Evolutionary conservation across 1,140 invertebrate genomes (phyloP), one percentile per base, ranked within the genome.

Genomic region (Papilio xuthus): DNA sequence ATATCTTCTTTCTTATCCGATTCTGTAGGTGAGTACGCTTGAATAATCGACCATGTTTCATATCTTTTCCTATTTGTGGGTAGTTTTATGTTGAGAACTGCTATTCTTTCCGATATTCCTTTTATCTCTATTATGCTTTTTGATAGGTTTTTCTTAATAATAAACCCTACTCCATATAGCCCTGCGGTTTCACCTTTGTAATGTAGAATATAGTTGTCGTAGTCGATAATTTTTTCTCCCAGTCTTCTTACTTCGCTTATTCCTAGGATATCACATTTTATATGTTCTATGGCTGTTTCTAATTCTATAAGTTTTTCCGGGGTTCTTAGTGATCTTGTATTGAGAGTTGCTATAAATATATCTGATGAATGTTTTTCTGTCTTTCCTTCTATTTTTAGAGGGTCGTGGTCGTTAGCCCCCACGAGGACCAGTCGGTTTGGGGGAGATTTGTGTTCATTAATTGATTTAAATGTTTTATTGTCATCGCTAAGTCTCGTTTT

Each of bases 361-460:
- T 78, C 72, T 63, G 15, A 26, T 78, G 77, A 80, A 67, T 50
- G 9, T 2, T 44, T 15, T 44, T 44, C 13, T 44, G 44, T 10
- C 9, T 1, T 80, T 32, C 70, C 23, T 26, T 79, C 71, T 15
- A 20, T 37, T 80, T 74, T 83, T 84, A 78, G 81, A 82, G 82
- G 82, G 83, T 86, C 78, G 32, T 83, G 83, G 82, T 87, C 83
- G 63, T 47, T 72, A 56, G 83, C 80, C 84, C 80, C 84, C 82
- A 81, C 80, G 84, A 82, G 80, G 81, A 85, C 84, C 82, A 84
- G 82, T 81, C 82, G 83, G 78, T 42, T 85, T 82, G 80, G 85
- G 81, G 82, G 72, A 84, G 78, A 3, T 81, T 80, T 76, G 2
- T 73, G 71, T 72, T 56, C 82, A 82, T 56, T 79, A n/a, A 20